Evolutionary conservation across 2,113 vertebrate genomes (phyloP).

Genomic region (Cyanoderma ruficeps): DNA sequence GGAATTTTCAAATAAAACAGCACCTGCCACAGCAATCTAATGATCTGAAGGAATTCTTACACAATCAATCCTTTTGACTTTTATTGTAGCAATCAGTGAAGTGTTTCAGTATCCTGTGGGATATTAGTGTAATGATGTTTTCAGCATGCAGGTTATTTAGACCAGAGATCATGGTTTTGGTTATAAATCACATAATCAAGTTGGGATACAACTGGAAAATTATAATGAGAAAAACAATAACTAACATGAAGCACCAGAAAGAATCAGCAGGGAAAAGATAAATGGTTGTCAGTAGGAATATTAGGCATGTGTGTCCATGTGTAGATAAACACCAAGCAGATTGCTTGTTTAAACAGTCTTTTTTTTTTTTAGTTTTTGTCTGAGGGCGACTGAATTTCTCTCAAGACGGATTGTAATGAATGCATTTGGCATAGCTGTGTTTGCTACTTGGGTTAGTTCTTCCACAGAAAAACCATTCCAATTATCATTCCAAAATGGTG

Average conservation of each 20-base stretch:
- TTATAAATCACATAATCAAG: background rate
- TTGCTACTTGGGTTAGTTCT: background rate
- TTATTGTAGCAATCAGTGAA: background rate
- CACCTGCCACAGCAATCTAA: background rate
- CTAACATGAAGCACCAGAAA: background rate
- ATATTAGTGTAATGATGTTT: background rate
- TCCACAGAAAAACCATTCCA: slow-evolving; percentile 18
- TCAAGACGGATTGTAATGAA: slow-evolving; percentile 34
- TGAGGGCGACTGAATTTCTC: background rate
- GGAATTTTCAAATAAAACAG: background rate
- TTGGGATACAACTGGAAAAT: background rate
- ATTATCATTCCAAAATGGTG: slow-evolving; percentile 29
- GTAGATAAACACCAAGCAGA: background rate
- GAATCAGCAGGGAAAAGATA: background rate
- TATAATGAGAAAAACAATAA: background rate
- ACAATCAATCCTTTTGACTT: background rate
- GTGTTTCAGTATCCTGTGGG: background rate
- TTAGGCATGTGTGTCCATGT: background rate
- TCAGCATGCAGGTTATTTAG: background rate
- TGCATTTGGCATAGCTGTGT: background rate
- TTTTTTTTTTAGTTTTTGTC: background rate
- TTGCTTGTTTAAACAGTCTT: background rate
- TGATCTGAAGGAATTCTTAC: background rate
- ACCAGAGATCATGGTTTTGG: background rate
- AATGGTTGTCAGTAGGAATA: background rate